Base-by-base conservation (phyloP, 2,797 vertebrate species). In the Chelon labrosus region DNA sequence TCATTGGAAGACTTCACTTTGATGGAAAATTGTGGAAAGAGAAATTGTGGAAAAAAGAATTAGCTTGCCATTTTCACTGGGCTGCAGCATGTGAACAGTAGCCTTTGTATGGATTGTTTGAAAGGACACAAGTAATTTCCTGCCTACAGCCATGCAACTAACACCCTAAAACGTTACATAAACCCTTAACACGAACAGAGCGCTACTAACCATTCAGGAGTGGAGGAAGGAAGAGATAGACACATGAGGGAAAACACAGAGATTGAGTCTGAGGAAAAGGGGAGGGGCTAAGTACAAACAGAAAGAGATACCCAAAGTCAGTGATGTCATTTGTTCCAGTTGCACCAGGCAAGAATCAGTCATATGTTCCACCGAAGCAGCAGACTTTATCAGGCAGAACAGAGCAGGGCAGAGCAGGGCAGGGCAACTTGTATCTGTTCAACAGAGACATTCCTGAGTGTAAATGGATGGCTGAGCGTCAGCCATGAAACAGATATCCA, bases 271-370 rank as follows among this genome's bases (percentile, higher is more conserved):
- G 69, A 60, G 14, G 49, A 73, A 79, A 71, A 38, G 54, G 22
- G 62, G 35, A 27, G 20, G 65, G 68, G 47, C 61, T 19, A 41
- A 63, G 80, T 53, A 73, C 35, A 55, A 82, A 82, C 74, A 89
- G 78, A 87, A 67, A 79, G 75, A 91, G 91, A 93, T 93, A 92
- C 85, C 62, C 37, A 22, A 67, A 87, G 82, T 62, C 74, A 55
- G 76, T 95, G 92, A 94, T 92, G 92, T 95, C 86, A 95, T 94
- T 92, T 93, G 84, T 94, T 94, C 93, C 93, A 92, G 47, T 81
- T 80, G 77, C 85, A 89, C 76, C 82, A 88, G 81, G 89, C 82
- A 80, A 84, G 85, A 86, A 65, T 82, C 82, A 85, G 83, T 93
- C 90, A 92, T 89, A 92, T 90, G 90, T 92, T 92, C 91, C 89